Percentiles rank a stretch among this genome's conserved stretches.
phyloP scores from a whole-genome alignment of 2,113 vertebrate species.

The Puma concolor region DNA sequence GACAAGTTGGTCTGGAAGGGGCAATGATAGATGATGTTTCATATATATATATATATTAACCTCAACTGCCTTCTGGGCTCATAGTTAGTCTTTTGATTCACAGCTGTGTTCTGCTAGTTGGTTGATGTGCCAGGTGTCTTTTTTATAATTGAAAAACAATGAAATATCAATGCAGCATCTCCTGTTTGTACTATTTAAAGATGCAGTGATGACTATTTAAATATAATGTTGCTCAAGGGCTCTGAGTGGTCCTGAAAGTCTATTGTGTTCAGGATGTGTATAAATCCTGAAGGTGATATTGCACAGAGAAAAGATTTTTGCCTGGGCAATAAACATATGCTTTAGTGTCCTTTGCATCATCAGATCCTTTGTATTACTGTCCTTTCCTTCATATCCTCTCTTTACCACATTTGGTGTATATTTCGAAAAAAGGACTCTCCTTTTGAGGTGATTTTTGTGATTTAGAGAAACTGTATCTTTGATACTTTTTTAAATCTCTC shows the following conservation, averaged over 20 bases:
- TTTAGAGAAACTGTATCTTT: not conserved
- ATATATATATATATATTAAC: not conserved
- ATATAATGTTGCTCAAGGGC: not conserved
- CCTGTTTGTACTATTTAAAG: conserved; percentile 19
- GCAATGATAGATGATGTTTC: not conserved
- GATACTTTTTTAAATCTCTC: not conserved
- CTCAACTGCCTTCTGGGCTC: not conserved
- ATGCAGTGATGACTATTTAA: conserved; percentile 10
- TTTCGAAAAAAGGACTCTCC: not conserved
- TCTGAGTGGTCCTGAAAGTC: not conserved
- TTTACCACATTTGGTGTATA: not conserved
- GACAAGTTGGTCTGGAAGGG: not conserved
- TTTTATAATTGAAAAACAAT: conserved; percentile 49
- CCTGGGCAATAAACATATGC: not conserved
- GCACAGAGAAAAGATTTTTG: not conserved
- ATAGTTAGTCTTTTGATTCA: not conserved
- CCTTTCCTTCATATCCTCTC: not conserved
- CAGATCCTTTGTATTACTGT: not conserved
- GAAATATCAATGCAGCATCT: conserved; percentile 8
- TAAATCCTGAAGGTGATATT: not conserved
- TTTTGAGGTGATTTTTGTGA: not conserved
- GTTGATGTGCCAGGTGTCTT: not conserved
- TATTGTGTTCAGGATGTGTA: not conserved
- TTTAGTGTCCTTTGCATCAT: not conserved
- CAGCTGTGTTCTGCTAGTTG: not conserved